phyloP scores from a whole-genome alignment of 2,113 vertebrate genomes.

The Ciconia maguari region DNA sequence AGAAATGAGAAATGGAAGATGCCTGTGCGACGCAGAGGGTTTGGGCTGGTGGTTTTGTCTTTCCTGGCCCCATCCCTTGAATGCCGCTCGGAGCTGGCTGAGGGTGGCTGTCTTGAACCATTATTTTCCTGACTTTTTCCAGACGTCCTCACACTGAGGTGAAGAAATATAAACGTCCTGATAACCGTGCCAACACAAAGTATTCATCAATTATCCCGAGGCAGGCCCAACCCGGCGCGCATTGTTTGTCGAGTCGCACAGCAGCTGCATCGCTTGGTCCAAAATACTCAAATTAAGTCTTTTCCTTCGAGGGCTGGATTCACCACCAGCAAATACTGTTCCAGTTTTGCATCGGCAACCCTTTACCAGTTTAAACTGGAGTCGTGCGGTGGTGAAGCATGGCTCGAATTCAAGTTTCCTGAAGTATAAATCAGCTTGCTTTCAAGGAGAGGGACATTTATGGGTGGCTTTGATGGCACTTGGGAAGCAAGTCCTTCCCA shows the following conservation, averaged over 20 bases:
- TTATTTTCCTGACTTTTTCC: background rate
- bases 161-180: background rate
- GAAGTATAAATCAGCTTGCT: background rate
- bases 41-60: background rate
- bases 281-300: background rate
- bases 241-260: fast-evolving
- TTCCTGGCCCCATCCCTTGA: background rate
- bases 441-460: background rate
- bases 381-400: background rate
- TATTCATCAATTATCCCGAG: fast-evolving
- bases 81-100: fast-evolving
- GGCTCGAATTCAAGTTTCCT: background rate
- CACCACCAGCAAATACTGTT: background rate
- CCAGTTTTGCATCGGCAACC: background rate
- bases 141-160: background rate
- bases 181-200: background rate
- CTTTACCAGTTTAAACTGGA: background rate
- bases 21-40: background rate
- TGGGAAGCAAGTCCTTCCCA: background rate
- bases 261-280: background rate
- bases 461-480: fast-evolving
- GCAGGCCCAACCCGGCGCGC: background rate
- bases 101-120: background rate
- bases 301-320: background rate
- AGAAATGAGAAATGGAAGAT: background rate